A percentile compares a stretch with the other conserved stretches of the same genome.
These are phyloP conservation scores for Galaxea fascicularis DNA, from an alignment of 92 coral and sea anemone species.

Conservation along the genomic window DNA sequence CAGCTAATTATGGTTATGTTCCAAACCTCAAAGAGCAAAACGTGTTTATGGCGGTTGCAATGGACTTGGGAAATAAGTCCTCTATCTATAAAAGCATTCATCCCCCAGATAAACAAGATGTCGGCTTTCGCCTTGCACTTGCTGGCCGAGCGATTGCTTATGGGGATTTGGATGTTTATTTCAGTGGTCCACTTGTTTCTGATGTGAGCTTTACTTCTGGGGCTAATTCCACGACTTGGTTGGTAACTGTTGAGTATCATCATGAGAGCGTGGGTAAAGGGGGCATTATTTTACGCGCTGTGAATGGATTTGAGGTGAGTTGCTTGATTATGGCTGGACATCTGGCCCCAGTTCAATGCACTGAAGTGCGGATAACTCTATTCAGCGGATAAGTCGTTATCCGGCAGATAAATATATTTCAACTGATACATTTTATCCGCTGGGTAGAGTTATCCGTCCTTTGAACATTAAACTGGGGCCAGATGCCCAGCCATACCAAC, in stretches of 20 bases:
- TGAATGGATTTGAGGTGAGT: constrained; percentile 89
- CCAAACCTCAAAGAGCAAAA: constrained; percentile 81
- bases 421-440: too few relatives aligned
- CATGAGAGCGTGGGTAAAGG: constrained; percentile 60
- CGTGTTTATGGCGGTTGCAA: constrained; percentile 98
- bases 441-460: too few relatives aligned
- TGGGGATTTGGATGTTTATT: constrained; percentile 79
- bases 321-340: too few relatives aligned
- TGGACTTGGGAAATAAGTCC: constrained; percentile 94
- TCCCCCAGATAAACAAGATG: constrained; percentile 95
- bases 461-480: too few relatives aligned
- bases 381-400: too few relatives aligned
- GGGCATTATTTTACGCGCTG: constrained; percentile 78
- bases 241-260: constrained; percentile 17
- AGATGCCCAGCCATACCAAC: too few relatives aligned
- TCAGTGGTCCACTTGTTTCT: constrained; percentile 86
- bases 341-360: too few relatives aligned
- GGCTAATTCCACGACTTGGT: constrained; percentile 13
- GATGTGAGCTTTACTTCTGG: constrained; percentile 40
- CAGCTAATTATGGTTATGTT: constrained; percentile 93
- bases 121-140: constrained; percentile 87
- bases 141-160: constrained; percentile 94
- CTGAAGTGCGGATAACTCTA: too few relatives aligned
- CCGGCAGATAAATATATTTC: too few relatives aligned
- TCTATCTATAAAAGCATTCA: constrained; percentile 93